Evolutionary conservation across 2,888 invertebrate species (phyloP).

Genomic region (Cephalotes varians): DNA sequence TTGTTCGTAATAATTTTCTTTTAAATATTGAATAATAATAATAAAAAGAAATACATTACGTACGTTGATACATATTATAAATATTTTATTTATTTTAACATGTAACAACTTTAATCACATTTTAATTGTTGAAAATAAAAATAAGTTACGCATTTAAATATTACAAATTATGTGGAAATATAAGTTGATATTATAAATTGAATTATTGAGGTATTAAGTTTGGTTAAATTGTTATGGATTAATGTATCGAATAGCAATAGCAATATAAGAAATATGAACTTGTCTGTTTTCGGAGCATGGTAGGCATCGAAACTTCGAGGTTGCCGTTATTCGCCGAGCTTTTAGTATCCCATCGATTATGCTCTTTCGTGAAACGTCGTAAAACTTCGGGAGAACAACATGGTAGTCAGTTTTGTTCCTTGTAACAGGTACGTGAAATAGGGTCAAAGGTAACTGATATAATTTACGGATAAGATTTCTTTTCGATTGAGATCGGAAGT

Average conservation of each 20-base stretch:
- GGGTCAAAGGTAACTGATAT: constrained; percentile 49
- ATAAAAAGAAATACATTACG: not conserved
- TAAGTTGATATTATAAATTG: not conserved
- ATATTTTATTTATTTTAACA: constrained; percentile 1
- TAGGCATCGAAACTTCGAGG: constrained; percentile 61
- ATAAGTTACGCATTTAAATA: not conserved
- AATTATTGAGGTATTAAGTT: not conserved
- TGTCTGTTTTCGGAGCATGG: constrained; percentile 55
- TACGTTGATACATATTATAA: not conserved
- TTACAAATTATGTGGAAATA: not conserved
- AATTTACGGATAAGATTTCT: constrained; percentile 59
- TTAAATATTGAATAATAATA: not conserved
- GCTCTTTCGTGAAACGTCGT: constrained; percentile 69
- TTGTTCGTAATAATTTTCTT: not conserved
- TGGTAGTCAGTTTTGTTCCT: constrained; percentile 53
- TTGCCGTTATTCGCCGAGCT: constrained; percentile 50
- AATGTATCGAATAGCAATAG: not conserved
- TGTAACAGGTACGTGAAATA: constrained; percentile 65
- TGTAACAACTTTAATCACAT: not conserved
- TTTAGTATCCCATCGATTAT: constrained; percentile 69
- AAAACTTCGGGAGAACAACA: constrained; percentile 69
- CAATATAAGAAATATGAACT: not conserved
- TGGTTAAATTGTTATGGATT: not conserved
- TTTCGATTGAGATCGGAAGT: constrained; percentile 1
- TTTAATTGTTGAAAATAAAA: not conserved